Base-by-base conservation (phyloP, 2,113 vertebrate species). In the Pelusios castaneus region DNA sequence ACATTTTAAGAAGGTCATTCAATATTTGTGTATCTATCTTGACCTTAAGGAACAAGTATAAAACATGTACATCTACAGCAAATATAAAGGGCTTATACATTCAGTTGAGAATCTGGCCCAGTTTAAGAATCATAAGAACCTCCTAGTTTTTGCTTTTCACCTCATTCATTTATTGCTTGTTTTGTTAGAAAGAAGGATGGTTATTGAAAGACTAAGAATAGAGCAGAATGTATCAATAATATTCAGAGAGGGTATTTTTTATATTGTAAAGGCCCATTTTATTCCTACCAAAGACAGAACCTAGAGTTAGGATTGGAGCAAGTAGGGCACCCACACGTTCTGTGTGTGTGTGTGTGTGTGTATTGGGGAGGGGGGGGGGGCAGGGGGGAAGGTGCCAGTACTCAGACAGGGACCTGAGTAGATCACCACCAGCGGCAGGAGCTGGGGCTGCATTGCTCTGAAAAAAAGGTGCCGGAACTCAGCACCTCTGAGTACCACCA, bases 31-130 rank as follows among this genome's bases (percentile, higher is more conserved):
- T 41, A 78, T 87, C 80, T 89, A 76, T 16, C 9, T 55, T 91
- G 31, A 38, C 14, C 54, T 93, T 84, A 93, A 79, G 70, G 70
- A 10, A 25, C 3, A 21, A 58, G 4, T 63, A 19, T 80, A 51
- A 52, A 67, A 49, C 89, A 82, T 55, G 8, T n/a, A n/a, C n/a
- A 34, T 67, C 34, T 67, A n/a, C 17, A 67, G 63, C 63, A n/a
- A n/a, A 67, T n/a, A n/a, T n/a, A 67, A n/a, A 19, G 47, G 31
- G 76, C 79, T 85, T 95, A 94, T 87, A 90, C 12, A 75, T 94
- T 90, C 54, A 85, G 5, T 2, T 90, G n/a, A 31, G 8, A 4
- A 78, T 14, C 4, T 3, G n/a, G 6, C 8, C 91, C 3, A 70
- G 9, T 82, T 58, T 82, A 63, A 86, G 11, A 19, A n/a, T 16